Conservation (phyloP, 2,797 vertebrate species). For the Holocentrus rufus region DNA sequence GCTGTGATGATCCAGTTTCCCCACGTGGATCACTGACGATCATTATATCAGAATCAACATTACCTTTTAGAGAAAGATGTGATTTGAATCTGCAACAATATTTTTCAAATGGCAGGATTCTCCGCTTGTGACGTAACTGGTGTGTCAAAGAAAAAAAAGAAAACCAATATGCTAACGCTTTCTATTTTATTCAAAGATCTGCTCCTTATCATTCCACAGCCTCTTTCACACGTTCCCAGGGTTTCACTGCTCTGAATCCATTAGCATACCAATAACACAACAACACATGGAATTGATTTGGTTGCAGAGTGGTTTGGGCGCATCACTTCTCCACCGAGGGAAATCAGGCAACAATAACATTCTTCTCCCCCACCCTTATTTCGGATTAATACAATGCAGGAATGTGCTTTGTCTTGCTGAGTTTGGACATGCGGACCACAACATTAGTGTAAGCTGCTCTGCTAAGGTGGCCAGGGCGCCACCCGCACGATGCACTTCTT, state of each 20-base stretch:
- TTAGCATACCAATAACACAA: slow-evolving; percentile 39
- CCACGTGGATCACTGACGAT: neutral
- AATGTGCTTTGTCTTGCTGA: slow-evolving; percentile 60
- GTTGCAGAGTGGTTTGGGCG: slow-evolving; percentile 18
- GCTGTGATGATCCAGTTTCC: slow-evolving; percentile 7
- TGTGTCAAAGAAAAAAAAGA: neutral
- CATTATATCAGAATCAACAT: neutral
- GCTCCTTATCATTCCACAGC: neutral
- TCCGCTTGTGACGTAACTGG: neutral
- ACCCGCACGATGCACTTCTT: neutral
- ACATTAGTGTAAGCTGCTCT: slow-evolving; percentile 10
- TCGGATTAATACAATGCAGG: slow-evolving; percentile 53
- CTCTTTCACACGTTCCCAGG: slow-evolving; percentile 19
- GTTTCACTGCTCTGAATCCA: slow-evolving; percentile 19
- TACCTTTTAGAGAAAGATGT: neutral
- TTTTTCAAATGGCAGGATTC: neutral
- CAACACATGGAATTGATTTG: slow-evolving; percentile 60
- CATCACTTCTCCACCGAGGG: slow-evolving; percentile 26
- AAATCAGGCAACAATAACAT: slow-evolving; percentile 34
- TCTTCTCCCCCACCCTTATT: slow-evolving; percentile 25
- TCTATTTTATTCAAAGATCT: neutral
- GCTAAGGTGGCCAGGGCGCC: slow-evolving; percentile 2
- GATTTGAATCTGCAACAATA: neutral
- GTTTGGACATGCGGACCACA: slow-evolving; percentile 38
- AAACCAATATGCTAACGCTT: neutral